phyloP scores from a whole-genome alignment of 1,140 invertebrate species.

The Apis cerana region DNA sequence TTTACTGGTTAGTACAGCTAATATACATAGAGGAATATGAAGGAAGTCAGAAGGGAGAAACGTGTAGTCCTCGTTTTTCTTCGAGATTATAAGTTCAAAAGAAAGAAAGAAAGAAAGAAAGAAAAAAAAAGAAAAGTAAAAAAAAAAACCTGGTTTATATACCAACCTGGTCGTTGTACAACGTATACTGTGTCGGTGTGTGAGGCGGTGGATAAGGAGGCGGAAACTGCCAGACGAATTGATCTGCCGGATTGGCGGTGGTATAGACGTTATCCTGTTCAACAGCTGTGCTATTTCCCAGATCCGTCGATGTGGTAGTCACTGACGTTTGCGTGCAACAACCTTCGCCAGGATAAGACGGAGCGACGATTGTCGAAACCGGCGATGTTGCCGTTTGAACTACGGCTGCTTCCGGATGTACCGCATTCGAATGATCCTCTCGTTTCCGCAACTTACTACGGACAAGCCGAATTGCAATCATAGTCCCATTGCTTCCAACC shows the following conservation, averaged over 20 bases:
- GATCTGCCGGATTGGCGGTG: slow-evolving; percentile 80
- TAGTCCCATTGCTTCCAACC: slow-evolving; percentile 90
- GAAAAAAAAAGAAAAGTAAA: not conserved
- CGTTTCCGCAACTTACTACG: slow-evolving; percentile 92
- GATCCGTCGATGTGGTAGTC: slow-evolving; percentile 62
- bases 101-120: not conserved
- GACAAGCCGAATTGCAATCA: slow-evolving; percentile 92
- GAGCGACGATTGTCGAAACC: slow-evolving; percentile 52
- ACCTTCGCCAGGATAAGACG: slow-evolving; percentile 61
- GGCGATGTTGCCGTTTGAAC: slow-evolving; percentile 82
- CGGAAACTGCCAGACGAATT: slow-evolving; percentile 90
- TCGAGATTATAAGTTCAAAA: not conserved
- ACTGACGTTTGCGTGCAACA: slow-evolving; percentile 61
- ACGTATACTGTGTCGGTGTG: slow-evolving; percentile 85
- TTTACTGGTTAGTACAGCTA: slow-evolving; percentile 51
- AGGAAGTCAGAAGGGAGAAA: slow-evolving; percentile 16
- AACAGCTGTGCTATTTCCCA: slow-evolving; percentile 62
- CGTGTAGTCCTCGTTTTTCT: not conserved
- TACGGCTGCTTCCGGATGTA: slow-evolving; percentile 84
- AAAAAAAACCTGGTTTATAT: not conserved
- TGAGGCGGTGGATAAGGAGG: slow-evolving; percentile 83
- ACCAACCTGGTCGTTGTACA: slow-evolving; percentile 91
- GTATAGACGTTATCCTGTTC: slow-evolving; percentile 69
- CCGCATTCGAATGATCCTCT: slow-evolving; percentile 86
- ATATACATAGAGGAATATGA: not conserved